Conservation (phyloP, 2,113 vertebrate species). For the Hystrix cristata region DNA sequence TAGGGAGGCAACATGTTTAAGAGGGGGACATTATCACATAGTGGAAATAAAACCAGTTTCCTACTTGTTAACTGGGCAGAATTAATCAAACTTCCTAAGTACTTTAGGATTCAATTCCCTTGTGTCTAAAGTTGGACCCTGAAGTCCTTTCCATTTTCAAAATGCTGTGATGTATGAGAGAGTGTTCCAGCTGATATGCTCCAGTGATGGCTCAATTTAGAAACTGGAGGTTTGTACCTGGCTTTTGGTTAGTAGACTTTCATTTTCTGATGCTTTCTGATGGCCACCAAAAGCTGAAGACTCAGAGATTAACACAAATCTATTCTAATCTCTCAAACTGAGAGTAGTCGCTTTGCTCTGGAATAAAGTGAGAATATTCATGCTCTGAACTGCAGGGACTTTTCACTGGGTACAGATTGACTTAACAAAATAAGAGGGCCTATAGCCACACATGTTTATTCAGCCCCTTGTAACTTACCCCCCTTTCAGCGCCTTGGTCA, state of each 20-base stretch:
- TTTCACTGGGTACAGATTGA: slow-evolving; percentile 59
- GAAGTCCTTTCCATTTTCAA: slow-evolving; percentile 9
- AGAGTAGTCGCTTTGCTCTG: slow-evolving; percentile 1
- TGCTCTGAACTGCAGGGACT: slow-evolving; percentile 18
- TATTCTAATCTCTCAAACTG: neutral
- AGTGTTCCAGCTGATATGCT: neutral
- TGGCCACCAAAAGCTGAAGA: neutral
- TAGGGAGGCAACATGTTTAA: neutral
- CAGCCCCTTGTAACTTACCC: slow-evolving; percentile 64
- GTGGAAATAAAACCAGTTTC: slow-evolving; percentile 40
- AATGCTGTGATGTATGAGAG: neutral
- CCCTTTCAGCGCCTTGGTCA: slow-evolving; percentile 82
- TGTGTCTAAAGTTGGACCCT: neutral
- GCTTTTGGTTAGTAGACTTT: neutral
- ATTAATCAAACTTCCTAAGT: slow-evolving; percentile 6
- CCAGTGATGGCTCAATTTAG: neutral
- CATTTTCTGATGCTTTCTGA: neutral
- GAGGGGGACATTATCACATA: slow-evolving; percentile 35
- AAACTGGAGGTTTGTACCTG: neutral
- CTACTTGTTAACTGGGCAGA: slow-evolving; percentile 1
- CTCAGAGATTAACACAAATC: neutral
- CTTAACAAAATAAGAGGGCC: slow-evolving; percentile 66
- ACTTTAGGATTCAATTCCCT: slow-evolving; percentile 26
- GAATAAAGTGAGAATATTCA: slow-evolving; percentile 36
- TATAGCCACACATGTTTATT: slow-evolving; percentile 68